Percentiles rank a stretch among this genome's conserved stretches.
phyloP scores from a whole-genome alignment of 2,797 vertebrate genomes.

The Sorex maritimensis region DNA sequence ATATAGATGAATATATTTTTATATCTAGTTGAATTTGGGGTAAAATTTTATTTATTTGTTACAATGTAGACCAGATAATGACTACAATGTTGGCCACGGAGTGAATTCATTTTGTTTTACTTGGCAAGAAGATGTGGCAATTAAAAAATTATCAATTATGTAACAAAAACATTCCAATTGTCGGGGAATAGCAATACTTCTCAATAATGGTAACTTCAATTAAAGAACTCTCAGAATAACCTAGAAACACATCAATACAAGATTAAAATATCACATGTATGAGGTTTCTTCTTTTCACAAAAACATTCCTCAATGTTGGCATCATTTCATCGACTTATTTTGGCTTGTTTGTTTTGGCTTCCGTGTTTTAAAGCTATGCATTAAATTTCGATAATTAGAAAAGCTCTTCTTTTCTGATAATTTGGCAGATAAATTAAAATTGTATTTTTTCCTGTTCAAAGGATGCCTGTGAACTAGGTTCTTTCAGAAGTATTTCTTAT shows the following conservation, averaged over 20 bases:
- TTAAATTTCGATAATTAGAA: slow-evolving; percentile 64
- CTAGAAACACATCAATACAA: not conserved
- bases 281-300: not conserved
- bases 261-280: not conserved
- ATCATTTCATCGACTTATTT: slow-evolving; percentile 26
- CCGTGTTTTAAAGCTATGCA: not conserved
- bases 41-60: not conserved
- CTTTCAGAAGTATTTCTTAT: slow-evolving; percentile 42
- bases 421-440: slow-evolving; percentile 63
- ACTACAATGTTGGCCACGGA: not conserved
- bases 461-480: not conserved
- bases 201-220: slow-evolving; percentile 8
- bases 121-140: not conserved
- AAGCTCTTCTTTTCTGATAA: not conserved
- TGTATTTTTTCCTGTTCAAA: slow-evolving; percentile 3
- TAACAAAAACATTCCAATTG: not conserved
- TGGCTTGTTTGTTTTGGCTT: not conserved
- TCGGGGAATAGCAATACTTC: not conserved
- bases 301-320: not conserved
- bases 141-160: not conserved
- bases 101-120: not conserved
- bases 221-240: not conserved
- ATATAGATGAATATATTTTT: slow-evolving; percentile 42
- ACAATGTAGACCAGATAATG: not conserved
- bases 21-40: not conserved